Base-by-base conservation (phyloP, 2,888 invertebrate genomes). In the Psylliodes chrysocephalus region DNA sequence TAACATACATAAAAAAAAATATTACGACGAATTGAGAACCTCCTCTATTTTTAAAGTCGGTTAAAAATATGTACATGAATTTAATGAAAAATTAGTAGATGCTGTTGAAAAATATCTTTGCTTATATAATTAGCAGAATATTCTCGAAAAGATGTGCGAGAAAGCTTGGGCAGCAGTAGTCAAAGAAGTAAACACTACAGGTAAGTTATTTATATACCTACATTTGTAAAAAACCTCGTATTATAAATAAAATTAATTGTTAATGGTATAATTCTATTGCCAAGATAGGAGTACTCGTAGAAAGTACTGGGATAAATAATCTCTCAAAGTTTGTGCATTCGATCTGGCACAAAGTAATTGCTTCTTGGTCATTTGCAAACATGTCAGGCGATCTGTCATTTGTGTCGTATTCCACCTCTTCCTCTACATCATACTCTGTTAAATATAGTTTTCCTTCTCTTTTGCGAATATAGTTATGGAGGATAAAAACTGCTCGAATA, bases 91-190 rank as follows among this genome's bases (percentile, higher is more conserved):
- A 38, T 38, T 38, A 38, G 38, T 38, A 38, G 38, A 38, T 46
- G 46, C 46, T 17, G 17, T 46, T 17, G n/a, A 46, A 46, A 46
- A 30, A 54, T 54, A 8, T 42, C n/a, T 52, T 19, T 46, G 1
- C 28, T 52, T 33, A 3, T 42, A 12, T 42, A 7, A n/a, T 25
- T 25, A 25, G 25, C 25, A 25, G 25, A 25, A 25, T 25, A 25
- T 25, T 25, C 25, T 25, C 25, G 25, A 25, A 25, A 25, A 25
- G 25, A 25, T 25, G 3, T 25, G 25, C 25, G 25, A 25, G 7
- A 25, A 25, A 25, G 25, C 25, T 25, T 25, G 25, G 25, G 25
- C 25, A 25, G 25, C 25, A 25, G 25, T 25, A 25, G 25, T 7
- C 25, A 25, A 25, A 25, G 25, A 25, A 25, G 25, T 25, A 25